Conservation (phyloP, 2,888 invertebrate genomes). For the Agrochola litura region DNA sequence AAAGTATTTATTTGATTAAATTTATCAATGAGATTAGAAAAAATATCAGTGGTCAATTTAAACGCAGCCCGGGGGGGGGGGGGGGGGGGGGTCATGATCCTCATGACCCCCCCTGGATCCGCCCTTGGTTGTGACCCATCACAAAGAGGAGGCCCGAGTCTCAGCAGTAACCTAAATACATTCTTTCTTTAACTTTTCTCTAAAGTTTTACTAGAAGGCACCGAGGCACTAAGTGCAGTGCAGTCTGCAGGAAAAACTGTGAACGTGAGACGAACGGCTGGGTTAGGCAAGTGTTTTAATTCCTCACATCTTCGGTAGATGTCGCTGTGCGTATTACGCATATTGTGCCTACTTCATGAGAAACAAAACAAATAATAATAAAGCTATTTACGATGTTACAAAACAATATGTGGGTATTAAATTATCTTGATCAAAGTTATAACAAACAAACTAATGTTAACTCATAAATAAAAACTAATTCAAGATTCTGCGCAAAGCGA, state of each 20-base stretch:
- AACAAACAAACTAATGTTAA: neutral
- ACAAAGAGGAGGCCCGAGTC: neutral
- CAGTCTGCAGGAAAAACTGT: neutral
- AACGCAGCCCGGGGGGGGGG: no score
- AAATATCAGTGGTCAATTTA: no score
- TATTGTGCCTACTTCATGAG: neutral
- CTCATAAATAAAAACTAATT: neutral
- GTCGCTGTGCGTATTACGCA: constrained; percentile 14
- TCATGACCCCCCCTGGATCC: no score
- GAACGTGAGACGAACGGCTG: neutral
- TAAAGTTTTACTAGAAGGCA: neutral
- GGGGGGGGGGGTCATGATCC: no score
- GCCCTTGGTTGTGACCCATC: neutral
- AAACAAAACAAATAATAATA: neutral
- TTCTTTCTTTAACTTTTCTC: neutral
- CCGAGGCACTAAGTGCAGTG: neutral
- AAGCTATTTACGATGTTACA: no score
- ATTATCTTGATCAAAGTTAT: neutral
- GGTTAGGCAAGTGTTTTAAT: neutral
- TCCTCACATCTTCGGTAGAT: constrained; percentile 23
- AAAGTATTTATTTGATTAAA: no score
- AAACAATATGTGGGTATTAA: neutral
- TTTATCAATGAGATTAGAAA: no score
- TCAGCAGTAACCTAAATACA: no score
- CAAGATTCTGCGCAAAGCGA: constrained; percentile 21